These are phyloP conservation scores for Arrhamphus sclerolepis DNA, from an alignment of 2,797 vertebrate species.

Conservation along the genomic window DNA sequence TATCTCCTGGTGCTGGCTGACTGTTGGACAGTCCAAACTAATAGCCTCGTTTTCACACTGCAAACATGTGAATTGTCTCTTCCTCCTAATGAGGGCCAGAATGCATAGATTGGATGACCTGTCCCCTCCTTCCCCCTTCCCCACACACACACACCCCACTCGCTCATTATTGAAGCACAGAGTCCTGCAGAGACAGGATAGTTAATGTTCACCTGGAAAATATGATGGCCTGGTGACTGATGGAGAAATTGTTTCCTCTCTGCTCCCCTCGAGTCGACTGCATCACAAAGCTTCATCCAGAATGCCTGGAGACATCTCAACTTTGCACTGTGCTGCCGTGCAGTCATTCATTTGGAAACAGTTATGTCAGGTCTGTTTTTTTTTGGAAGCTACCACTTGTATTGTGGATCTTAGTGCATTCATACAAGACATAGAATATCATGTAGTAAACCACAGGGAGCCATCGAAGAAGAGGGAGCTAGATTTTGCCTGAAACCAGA, in stretches of 20 bases:
- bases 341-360: slow-evolving; percentile 62
- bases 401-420: slow-evolving; percentile 30
- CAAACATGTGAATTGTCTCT: slow-evolving; percentile 74
- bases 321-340: slow-evolving; percentile 53
- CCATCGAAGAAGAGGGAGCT: slow-evolving; percentile 38
- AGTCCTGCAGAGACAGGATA: slow-evolving; percentile 47
- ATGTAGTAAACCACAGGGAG: slow-evolving; percentile 47
- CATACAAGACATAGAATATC: slow-evolving; percentile 42
- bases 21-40: slow-evolving; percentile 65
- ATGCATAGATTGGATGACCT: slow-evolving; percentile 69
- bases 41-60: slow-evolving; percentile 71
- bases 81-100: slow-evolving; percentile 74
- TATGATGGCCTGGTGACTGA: slow-evolving; percentile 63
- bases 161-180: slow-evolving; percentile 78
- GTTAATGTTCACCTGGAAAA: slow-evolving; percentile 68
- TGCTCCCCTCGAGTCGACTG: slow-evolving; percentile 42
- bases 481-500: slow-evolving; percentile 47
- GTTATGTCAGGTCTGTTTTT: slow-evolving; percentile 65
- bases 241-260: slow-evolving; percentile 51
- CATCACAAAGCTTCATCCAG: slow-evolving; percentile 51
- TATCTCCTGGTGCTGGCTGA: slow-evolving; percentile 40
- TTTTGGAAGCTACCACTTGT: slow-evolving; percentile 62
- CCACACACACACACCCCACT: too few relatives aligned
- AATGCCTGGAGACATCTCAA: slow-evolving; percentile 61
- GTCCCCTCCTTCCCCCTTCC: slow-evolving; percentile 39